Conservation (phyloP, 2,113 vertebrate genomes). For the Dermatemys mawii region DNA sequence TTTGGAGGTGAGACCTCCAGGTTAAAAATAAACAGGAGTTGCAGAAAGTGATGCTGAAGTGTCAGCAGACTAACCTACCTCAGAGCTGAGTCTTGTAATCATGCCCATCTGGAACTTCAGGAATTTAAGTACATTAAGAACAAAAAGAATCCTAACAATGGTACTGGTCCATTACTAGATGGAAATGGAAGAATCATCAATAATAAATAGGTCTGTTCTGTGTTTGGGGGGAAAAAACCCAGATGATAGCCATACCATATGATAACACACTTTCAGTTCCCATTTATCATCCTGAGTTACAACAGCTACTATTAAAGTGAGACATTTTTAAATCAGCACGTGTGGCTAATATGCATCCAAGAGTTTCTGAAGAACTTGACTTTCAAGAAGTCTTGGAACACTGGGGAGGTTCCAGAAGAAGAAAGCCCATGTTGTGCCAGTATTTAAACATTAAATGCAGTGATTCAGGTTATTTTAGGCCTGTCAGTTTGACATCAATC, state of each 20-base stretch:
- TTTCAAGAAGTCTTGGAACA: too few species aligned
- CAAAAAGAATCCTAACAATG: not conserved
- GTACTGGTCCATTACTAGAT: not conserved
- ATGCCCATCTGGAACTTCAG: not conserved
- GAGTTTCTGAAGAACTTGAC: not conserved
- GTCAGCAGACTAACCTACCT: not conserved
- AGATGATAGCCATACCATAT: not conserved
- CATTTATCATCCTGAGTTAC: too few species aligned
- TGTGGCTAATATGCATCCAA: not conserved
- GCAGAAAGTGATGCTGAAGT: not conserved
- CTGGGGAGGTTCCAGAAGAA: not conserved
- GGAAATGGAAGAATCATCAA: not conserved
- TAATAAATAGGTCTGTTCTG: not conserved
- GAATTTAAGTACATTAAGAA: not conserved
- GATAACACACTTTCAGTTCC: not conserved
- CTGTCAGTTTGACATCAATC: not conserved
- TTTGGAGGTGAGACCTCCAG: not conserved
- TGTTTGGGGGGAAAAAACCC: not conserved
- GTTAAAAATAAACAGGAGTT: not conserved
- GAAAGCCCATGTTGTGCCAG: not conserved
- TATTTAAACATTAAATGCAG: not conserved
- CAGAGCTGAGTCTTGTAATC: not conserved
- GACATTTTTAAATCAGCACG: not conserved
- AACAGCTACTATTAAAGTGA: not conserved
- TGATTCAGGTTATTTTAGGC: not conserved